phyloP scores from a whole-genome alignment of 1,140 invertebrate genomes.

The Akabosia matsudoensis region DNA sequence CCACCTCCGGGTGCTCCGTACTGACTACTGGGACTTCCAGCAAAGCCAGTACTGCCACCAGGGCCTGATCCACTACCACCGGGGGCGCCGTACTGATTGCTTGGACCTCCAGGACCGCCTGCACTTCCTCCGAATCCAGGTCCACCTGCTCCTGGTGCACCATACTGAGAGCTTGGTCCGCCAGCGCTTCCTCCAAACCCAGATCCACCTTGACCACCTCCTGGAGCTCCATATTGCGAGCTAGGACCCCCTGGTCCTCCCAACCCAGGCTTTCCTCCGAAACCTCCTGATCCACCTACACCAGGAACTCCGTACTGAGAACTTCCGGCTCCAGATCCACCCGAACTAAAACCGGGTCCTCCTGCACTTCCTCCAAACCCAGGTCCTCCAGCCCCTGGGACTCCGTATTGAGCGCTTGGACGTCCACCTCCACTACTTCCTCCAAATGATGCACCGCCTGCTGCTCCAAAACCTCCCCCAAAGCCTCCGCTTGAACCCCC shows the following conservation, averaged over 20 bases:
- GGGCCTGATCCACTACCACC: neutral
- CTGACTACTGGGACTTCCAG: neutral
- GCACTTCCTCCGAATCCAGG: neutral
- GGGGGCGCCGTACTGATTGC: neutral
- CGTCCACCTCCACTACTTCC: neutral
- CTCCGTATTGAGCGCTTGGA: neutral
- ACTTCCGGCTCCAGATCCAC: neutral
- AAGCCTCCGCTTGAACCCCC: no score
- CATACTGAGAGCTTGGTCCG: neutral
- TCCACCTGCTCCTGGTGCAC: neutral
- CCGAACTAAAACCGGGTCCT: neutral
- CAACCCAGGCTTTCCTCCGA: no score
- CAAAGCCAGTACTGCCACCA: slow-evolving; percentile 56
- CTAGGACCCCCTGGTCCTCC: neutral
- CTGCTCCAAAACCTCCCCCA: no score
- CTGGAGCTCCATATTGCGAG: neutral
- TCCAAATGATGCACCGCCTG: neutral
- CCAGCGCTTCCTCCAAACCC: neutral
- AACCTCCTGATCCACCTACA: neutral
- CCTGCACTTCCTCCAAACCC: neutral
- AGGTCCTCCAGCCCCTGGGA: neutral
- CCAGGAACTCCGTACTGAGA: neutral
- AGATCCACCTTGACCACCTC: neutral
- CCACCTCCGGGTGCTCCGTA: slow-evolving; percentile 37
- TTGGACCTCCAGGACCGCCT: neutral